phyloP scores from a whole-genome alignment of 2,797 vertebrate species.

The Danio kyathit region DNA sequence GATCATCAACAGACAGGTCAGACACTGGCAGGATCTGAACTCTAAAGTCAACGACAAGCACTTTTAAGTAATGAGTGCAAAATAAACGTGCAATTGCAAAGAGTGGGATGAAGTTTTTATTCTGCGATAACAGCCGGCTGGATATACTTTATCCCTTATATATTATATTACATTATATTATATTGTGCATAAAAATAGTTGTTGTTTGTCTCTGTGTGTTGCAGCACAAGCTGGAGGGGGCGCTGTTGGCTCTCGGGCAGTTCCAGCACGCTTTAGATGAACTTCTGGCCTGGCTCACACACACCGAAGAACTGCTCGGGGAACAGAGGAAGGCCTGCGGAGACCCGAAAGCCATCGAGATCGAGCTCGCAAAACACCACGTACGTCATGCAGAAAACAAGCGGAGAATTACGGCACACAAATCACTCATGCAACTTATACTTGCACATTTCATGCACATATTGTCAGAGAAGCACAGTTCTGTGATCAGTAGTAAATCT shows the following conservation, averaged over 20 bases:
- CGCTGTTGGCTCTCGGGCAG: constrained; percentile 94
- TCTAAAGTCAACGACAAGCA: background rate
- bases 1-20: constrained; percentile 94
- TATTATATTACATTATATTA: no score
- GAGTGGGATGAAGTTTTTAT: no score
- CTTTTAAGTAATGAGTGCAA: no score
- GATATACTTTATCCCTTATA: no score
- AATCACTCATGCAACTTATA: no score
- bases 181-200: no score
- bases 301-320: constrained; percentile 92
- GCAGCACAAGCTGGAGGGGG: constrained; percentile 97
- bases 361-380: constrained; percentile 97
- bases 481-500: no score
- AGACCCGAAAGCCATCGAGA: constrained; percentile 97
- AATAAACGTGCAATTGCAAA: no score
- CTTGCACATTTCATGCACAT: no score
- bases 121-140: no score
- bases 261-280: constrained; percentile 98
- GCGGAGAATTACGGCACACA: background rate
- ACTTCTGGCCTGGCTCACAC: constrained; percentile 92
- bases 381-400: constrained; percentile 71
- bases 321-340: constrained; percentile 93
- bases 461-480: no score
- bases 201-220: constrained; percentile 59
- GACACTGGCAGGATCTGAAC: background rate